Percentiles rank a stretch among this genome's conserved stretches.
phyloP scores from a whole-genome alignment of 1,140 invertebrate genomes.

The Drosophila sproati region DNA sequence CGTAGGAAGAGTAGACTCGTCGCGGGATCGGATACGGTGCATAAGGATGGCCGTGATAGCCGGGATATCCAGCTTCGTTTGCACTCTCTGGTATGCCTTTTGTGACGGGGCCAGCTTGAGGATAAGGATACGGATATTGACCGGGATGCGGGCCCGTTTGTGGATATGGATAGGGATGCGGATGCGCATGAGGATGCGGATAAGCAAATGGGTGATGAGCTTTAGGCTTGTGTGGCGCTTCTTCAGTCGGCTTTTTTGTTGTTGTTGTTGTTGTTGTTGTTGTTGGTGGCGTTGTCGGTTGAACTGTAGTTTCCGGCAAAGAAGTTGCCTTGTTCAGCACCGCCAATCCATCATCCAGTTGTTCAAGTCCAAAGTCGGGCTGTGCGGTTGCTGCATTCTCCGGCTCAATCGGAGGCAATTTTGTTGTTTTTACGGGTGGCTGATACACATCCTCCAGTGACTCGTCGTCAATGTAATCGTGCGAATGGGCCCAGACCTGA shows the following conservation, averaged over 20 bases:
- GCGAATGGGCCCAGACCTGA: slow-evolving; percentile 18
- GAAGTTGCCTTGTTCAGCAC: slow-evolving; percentile 11
- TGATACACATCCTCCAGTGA: slow-evolving; percentile 37
- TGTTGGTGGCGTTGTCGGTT: slow-evolving; percentile 38
- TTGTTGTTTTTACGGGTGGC: slow-evolving; percentile 37
- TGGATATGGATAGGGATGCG: slow-evolving; percentile 13
- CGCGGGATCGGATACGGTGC: slow-evolving; percentile 1
- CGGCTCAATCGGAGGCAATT: slow-evolving; percentile 8
- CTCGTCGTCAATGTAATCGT: slow-evolving; percentile 38
- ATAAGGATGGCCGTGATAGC: slow-evolving; percentile 17
- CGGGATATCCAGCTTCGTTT: background rate
- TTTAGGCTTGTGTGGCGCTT: slow-evolving; percentile 1
- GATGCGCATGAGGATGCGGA: background rate
- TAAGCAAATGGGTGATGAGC: background rate
- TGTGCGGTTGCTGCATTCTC: slow-evolving; percentile 13
- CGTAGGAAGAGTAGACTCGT: slow-evolving; percentile 43
- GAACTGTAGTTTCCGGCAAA: slow-evolving; percentile 43
- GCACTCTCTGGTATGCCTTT: background rate
- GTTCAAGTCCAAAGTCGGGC: slow-evolving; percentile 29
- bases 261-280: slow-evolving; percentile 42
- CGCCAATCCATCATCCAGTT: slow-evolving; percentile 36
- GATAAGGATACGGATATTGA: slow-evolving; percentile 6
- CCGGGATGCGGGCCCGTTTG: background rate
- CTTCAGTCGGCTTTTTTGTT: slow-evolving; percentile 34
- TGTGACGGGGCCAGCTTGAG: background rate